phyloP scores from a whole-genome alignment of 2,113 vertebrate species.

The Athene cunicularia region DNA sequence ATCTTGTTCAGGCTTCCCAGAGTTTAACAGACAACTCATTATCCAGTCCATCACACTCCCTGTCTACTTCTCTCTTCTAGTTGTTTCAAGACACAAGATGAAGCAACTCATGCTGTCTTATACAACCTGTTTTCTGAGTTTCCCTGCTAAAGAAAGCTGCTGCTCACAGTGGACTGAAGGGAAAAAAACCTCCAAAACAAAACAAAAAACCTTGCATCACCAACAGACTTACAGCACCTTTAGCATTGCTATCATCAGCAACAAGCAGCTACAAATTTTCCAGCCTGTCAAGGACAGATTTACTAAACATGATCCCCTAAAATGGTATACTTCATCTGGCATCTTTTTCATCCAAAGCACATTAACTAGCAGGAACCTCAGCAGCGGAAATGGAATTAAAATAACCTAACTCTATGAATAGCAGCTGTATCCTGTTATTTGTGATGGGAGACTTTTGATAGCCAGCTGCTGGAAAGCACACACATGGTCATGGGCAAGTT shows the following conservation, averaged over 20 bases:
- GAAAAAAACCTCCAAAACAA: background rate
- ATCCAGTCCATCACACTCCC: conserved; percentile 24
- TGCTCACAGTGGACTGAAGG: background rate
- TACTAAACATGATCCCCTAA: background rate
- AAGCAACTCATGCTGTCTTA: background rate
- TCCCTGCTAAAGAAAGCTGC: background rate
- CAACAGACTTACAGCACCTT: background rate
- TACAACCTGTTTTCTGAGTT: background rate
- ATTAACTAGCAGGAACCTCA: background rate
- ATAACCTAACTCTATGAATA: background rate
- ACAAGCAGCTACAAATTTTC: background rate
- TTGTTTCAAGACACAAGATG: conserved; percentile 15
- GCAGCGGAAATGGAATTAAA: background rate
- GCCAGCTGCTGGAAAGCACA: background rate
- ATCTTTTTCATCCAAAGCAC: conserved; percentile 1
- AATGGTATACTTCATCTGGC: background rate
- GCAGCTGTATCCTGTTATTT: conserved; percentile 59
- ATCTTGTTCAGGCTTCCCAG: conserved; percentile 16
- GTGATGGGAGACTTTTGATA: background rate
- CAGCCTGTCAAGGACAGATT: background rate
- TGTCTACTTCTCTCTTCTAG: background rate
- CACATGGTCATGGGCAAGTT: background rate
- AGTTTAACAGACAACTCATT: conserved; percentile 48
- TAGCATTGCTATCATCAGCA: background rate
- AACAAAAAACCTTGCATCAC: background rate